A percentile compares a stretch with the other conserved stretches of the same genome.
Conservation (phyloP, 1,140 invertebrate species). For the Saccostrea echinata region DNA sequence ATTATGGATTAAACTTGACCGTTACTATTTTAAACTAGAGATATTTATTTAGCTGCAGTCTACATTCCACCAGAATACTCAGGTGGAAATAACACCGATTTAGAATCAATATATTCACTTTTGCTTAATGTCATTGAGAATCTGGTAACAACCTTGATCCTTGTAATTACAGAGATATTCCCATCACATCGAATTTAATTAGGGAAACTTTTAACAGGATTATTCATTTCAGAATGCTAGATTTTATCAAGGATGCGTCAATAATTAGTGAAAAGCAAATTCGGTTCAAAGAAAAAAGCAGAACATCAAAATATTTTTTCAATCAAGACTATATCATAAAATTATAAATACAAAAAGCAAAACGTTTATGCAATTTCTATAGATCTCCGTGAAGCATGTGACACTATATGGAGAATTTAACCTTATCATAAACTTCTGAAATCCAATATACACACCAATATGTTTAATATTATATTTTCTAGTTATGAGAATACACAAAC, state of each 20-base stretch:
- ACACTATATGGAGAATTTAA: too few relatives aligned
- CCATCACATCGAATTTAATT: background rate
- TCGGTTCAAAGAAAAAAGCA: background rate
- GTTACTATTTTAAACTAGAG: constrained; percentile 21
- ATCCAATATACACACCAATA: too few relatives aligned
- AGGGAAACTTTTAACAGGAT: background rate
- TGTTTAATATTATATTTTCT: too few relatives aligned
- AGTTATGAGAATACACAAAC: too few relatives aligned
- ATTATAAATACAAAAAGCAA: background rate
- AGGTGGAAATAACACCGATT: background rate
- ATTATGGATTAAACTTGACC: constrained; percentile 25
- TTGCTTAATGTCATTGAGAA: constrained; percentile 9
- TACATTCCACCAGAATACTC: constrained; percentile 38
- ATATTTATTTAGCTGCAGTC: constrained; percentile 36
- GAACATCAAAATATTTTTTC: background rate
- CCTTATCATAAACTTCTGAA: too few relatives aligned
- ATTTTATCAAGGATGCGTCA: background rate
- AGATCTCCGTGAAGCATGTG: background rate
- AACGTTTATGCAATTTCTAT: background rate
- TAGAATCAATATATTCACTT: constrained; percentile 26
- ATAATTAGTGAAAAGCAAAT: background rate
- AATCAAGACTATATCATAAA: background rate
- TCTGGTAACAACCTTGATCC: background rate
- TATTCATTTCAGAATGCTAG: background rate
- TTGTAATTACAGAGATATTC: background rate